These are phyloP conservation scores for Amblyteles armatorius DNA, from an alignment of 2,888 invertebrate species.

Conservation along the genomic window DNA sequence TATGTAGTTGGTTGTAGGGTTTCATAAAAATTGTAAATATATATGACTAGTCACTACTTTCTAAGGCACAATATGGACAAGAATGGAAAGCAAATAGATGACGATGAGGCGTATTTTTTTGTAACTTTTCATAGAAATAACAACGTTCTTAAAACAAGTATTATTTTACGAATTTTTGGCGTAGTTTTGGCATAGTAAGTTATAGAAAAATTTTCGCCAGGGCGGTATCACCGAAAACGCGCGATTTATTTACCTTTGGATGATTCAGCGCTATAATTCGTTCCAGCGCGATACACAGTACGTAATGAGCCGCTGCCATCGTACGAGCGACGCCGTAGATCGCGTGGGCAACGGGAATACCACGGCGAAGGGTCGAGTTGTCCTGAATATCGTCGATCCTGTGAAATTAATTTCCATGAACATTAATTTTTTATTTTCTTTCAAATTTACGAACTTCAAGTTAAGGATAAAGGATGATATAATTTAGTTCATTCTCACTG, in stretches of 20 bases:
- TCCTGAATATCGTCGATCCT: constrained; percentile 99
- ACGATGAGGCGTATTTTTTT: no score
- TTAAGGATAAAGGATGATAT: neutral
- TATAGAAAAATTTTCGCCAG: no score
- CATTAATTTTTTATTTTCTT: neutral
- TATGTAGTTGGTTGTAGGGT: no score
- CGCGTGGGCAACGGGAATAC: constrained; percentile 98
- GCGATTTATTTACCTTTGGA: constrained; percentile 88
- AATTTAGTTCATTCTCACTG: no score
- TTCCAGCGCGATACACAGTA: constrained; percentile 95
- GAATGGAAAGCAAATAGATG: no score
- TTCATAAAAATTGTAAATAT: no score
- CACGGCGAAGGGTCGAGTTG: constrained; percentile 95
- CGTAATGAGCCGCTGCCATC: constrained; percentile 98
- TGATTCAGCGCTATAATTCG: constrained; percentile 93
- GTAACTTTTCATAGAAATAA: no score
- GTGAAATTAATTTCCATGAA: constrained; percentile 74
- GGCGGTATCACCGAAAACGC: neutral
- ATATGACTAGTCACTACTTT: no score
- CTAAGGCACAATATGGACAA: no score
- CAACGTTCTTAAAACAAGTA: no score
- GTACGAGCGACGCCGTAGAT: constrained; percentile 98
- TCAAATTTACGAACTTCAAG: neutral
- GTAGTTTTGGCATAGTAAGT: no score
- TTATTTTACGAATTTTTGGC: no score